Base-by-base conservation (phyloP, 1,140 invertebrate species). In the Zaprionus nigranus region DNA sequence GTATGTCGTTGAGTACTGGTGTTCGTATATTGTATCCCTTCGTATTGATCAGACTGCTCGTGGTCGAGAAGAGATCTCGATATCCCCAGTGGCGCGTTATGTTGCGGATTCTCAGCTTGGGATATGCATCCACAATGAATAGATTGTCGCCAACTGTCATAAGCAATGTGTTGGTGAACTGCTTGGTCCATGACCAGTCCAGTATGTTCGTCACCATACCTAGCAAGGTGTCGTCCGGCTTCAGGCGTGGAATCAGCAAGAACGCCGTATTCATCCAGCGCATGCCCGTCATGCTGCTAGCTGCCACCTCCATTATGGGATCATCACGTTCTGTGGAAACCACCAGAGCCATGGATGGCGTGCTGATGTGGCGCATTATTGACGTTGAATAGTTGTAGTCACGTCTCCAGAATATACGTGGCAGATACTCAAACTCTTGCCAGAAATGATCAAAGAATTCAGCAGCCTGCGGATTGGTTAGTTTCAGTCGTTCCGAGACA, bases 291-390 rank as follows among this genome's bases (percentile, higher is more conserved):
- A 92, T 26, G 12, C 72, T 78, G 2, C 81, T 56, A 1, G 90
- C 59, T 0, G 91, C 84, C 28, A 92, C 13, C 38, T 91, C 78
- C 91, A 92, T 92, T 2, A 92, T 88, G 26, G 81, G 79, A 79
- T 92, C 91, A n/a, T 69, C 67, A 0, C 59, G 69, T 11, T 57
- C 70, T 5, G 91, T 92, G 2, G 90, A 90, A 6, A 75, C 74
- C 5, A 92, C 20, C 57, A 92, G 51, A 15, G 91, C 76, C 46
- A 92, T 59, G 0, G 91, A 72, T 0, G 91, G 91, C 12, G 87
- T 88, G 40, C 91, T 92, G 17, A 92, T 71, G 1, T 91, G 63
- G 7, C 77, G 62, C 9, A 58, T 62, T 38, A 92, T 86, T 1
- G 61, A 20, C 6, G 24, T 56, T 7, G 30, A 15, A 0, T 61